Evolutionary conservation across 2,888 invertebrate genomes (phyloP).

Genomic region (Agrotis puta): DNA sequence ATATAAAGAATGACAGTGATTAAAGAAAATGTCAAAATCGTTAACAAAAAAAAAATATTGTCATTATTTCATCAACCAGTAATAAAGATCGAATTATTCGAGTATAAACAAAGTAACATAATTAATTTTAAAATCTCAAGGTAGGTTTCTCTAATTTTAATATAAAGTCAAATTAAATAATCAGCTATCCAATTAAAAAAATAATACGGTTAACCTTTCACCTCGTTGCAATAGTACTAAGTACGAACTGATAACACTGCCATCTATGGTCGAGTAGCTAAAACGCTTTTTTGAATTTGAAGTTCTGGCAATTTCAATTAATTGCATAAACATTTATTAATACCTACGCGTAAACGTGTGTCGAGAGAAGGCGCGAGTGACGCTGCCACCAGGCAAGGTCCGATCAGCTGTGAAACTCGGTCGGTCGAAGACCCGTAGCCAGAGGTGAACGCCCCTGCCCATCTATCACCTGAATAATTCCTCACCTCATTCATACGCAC

Average conservation of each 20-base stretch:
- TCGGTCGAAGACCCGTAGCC: conserved; percentile 84
- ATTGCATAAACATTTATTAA: conserved; percentile 74
- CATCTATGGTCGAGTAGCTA: conserved; percentile 71
- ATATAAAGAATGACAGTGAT: conserved; percentile 47
- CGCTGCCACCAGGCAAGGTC: conserved; percentile 57
- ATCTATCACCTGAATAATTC: conserved; percentile 86
- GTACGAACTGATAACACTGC: conserved; percentile 47
- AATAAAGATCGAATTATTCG: neutral
- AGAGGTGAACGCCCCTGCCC: conserved; percentile 81
- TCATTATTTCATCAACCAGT: conserved; percentile 31
- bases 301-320: neutral
- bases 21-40: conserved; percentile 28
- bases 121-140: neutral
- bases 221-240: too few relatives aligned
- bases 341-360: conserved; percentile 62
- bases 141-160: neutral
- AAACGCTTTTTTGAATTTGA: neutral
- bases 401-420: conserved; percentile 89
- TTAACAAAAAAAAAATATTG: neutral
- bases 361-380: conserved; percentile 69
- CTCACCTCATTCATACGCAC: conserved; percentile 85
- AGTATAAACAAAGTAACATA: neutral
- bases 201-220: too few relatives aligned
- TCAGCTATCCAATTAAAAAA: too few relatives aligned
- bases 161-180: too few relatives aligned